phyloP scores from a whole-genome alignment of 1,140 invertebrate genomes.

The Drosophila pseudoobscura region DNA sequence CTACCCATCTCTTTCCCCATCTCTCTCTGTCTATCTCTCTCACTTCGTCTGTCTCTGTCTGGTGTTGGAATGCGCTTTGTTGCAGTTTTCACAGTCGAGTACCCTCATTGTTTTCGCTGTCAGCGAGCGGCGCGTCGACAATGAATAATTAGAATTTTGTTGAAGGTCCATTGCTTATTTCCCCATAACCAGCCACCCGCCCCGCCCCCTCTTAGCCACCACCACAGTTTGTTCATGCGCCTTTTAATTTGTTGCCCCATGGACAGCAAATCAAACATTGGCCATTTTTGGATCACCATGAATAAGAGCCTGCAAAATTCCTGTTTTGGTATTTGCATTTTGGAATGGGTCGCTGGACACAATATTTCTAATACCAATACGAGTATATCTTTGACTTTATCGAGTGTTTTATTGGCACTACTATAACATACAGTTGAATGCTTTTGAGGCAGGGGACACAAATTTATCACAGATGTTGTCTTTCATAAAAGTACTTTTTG shows the following conservation, averaged over 20 bases:
- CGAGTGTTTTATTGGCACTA: neutral
- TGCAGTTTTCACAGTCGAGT: conserved; percentile 77
- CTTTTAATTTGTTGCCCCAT: conserved; percentile 49
- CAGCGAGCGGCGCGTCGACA: conserved; percentile 70
- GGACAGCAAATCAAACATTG: conserved; percentile 40
- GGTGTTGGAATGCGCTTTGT: conserved; percentile 70
- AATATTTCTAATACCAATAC: conserved; percentile 16
- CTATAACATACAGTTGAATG: neutral
- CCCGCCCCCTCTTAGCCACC: neutral
- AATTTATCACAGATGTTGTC: no score
- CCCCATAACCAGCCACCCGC: conserved; percentile 17
- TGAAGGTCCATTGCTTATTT: conserved; percentile 61
- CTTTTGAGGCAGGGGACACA: no score
- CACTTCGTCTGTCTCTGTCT: conserved; percentile 20
- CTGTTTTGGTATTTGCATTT: conserved; percentile 2
- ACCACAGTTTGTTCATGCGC: conserved; percentile 44
- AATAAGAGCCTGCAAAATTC: conserved; percentile 10
- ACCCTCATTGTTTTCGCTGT: conserved; percentile 76
- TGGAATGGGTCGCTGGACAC: neutral
- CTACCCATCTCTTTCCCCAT: conserved; percentile 2
- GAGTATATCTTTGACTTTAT: conserved; percentile 2
- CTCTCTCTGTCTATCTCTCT: neutral
- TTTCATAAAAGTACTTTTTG: no score
- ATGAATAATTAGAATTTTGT: conserved; percentile 75
- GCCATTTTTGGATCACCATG: conserved; percentile 11